These are phyloP conservation scores for Cepaea hortensis DNA, from an alignment of 2,888 invertebrate species.

Conservation along the genomic window DNA sequence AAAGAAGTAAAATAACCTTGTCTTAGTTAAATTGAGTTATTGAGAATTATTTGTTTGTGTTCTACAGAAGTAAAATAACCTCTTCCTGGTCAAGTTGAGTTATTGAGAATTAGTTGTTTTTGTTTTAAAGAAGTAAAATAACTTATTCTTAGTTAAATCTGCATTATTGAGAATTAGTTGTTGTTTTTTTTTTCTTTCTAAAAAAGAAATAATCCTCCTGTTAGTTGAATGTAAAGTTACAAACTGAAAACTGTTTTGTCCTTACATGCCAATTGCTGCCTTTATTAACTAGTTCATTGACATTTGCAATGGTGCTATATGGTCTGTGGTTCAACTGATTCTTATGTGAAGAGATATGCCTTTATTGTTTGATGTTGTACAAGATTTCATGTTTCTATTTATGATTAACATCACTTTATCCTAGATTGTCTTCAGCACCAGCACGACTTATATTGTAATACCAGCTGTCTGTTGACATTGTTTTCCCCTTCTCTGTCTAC, in stretches of 20 bases:
- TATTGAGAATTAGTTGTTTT: too few species aligned
- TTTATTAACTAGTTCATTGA: constrained; percentile 22
- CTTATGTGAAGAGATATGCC: background rate
- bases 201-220: too few species aligned
- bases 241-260: background rate
- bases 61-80: too few species aligned
- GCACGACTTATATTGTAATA: constrained; percentile 1
- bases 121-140: too few species aligned
- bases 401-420: background rate
- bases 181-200: too few species aligned
- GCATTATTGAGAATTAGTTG: too few species aligned
- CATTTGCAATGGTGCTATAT: constrained; percentile 31
- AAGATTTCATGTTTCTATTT: background rate
- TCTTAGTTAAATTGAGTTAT: too few species aligned
- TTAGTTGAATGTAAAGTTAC: background rate
- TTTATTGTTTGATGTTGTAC: background rate
- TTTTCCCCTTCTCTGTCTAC: too few species aligned
- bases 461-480: background rate
- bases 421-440: background rate
- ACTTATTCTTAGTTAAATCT: too few species aligned
- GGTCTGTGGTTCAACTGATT: constrained; percentile 2
- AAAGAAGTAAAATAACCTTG: too few species aligned
- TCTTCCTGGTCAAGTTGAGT: too few species aligned
- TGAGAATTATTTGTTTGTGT: too few species aligned
- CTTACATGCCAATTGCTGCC: constrained; percentile 1